A percentile compares a stretch with the other conserved stretches of the same genome.
Evolutionary conservation across 2,888 invertebrate genomes (phyloP).

Genomic region (Aphidoletes aphidimyza): DNA sequence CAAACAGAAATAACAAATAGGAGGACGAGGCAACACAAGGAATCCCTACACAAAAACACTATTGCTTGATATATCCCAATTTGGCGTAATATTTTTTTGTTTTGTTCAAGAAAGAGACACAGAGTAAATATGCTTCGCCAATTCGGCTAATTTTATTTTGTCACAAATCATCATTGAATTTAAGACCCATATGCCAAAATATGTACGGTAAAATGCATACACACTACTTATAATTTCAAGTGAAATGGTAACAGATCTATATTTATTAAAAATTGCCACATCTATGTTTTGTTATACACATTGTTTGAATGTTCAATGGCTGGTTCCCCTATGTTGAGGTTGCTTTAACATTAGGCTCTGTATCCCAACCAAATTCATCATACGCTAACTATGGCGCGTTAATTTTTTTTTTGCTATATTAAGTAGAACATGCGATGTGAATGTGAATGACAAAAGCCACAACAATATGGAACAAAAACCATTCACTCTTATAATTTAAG

Average conservation of each 20-base stretch:
- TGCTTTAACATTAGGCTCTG: not conserved
- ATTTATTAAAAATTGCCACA: constrained; percentile 52
- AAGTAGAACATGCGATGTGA: not conserved
- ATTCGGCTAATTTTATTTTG: constrained; percentile 38
- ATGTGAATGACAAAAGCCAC: not conserved
- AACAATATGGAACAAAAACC: constrained; percentile 35
- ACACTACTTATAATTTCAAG: constrained; percentile 40
- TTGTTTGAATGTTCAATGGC: not conserved
- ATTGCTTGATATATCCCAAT: not conserved
- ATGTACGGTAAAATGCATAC: constrained; percentile 20
- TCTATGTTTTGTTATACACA: constrained; percentile 6
- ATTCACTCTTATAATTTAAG: not conserved
- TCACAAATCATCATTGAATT: constrained; percentile 41
- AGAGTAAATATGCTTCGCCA: not conserved
- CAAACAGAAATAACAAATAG: not conserved
- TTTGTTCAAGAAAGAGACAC: no score
- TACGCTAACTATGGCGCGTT: constrained; percentile 28
- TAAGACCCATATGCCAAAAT: constrained; percentile 50
- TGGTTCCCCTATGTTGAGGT: not conserved
- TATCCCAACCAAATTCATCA: not conserved
- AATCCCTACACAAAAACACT: not conserved
- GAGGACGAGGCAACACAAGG: not conserved
- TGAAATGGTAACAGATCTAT: not conserved
- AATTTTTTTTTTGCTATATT: constrained; percentile 50
- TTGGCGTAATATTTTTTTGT: not conserved